phyloP scores from a whole-genome alignment of 2,797 vertebrate species.

The Rhinella marina region DNA sequence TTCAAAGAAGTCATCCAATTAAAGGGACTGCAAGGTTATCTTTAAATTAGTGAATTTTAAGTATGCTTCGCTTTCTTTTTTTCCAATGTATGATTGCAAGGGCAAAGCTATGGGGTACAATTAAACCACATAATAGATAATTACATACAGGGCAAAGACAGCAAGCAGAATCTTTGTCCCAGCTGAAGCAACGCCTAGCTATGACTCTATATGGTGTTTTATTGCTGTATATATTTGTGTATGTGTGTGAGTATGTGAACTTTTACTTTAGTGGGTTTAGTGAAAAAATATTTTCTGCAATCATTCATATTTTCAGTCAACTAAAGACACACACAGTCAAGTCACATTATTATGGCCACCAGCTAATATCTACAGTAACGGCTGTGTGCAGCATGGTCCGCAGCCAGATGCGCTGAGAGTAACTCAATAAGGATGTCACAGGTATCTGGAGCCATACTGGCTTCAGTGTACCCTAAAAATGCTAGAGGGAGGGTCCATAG shows the following conservation, averaged over 20 bases:
- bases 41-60: not conserved
- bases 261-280: not conserved
- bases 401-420: no score
- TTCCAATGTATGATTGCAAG: not conserved
- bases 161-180: not conserved
- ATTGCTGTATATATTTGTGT: not conserved
- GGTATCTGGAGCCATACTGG: no score
- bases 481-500: no score
- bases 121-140: not conserved
- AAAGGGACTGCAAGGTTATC: no score
- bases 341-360: no score
- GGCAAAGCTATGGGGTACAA: not conserved
- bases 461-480: no score
- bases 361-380: no score
- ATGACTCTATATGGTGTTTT: not conserved
- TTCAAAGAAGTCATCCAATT: not conserved
- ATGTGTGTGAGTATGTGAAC: not conserved
- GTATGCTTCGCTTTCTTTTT: not conserved
- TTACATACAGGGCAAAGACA: not conserved
- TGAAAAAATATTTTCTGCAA: not conserved
- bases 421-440: no score
- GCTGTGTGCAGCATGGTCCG: no score
- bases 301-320: not conserved
- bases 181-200: not conserved
- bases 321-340: no score